Evolutionary conservation across 1,140 invertebrate genomes (phyloP), one percentile per base, ranked within the genome.

Genomic region (Popillia japonica): DNA sequence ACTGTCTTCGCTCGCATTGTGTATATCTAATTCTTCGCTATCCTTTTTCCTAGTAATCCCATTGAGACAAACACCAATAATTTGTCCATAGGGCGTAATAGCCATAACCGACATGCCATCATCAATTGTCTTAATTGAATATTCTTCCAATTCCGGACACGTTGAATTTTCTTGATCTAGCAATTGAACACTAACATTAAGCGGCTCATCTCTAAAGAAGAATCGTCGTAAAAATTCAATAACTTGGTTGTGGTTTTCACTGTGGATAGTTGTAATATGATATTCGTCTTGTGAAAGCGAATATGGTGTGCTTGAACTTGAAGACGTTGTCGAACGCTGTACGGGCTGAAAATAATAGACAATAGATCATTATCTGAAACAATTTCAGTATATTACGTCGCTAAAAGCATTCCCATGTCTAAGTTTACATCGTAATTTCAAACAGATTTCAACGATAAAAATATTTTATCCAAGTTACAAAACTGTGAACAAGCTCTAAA

Each of bases 191-290:
- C 86, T 88, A 4, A 90, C 84, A 84, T 94, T 94, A n/a, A 94
- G 85, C 0, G 93, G 93, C 81, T 94, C 93, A 77, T 94, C 92
- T 14, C 88, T 88, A 87, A 93, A 94, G 88, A 94, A 94, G 83
- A 90, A 92, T 23, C 40, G 75, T 41, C 83, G 73, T 27, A 86
- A 72, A 59, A 83, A 83, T 9, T 81, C 74, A 7, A 85, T 23
- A 11, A 85, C 81, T 0, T 75, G 76, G 8, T 85, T 81, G 34
- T 75, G 77, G 75, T 87, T 83, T n/a, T 79, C 77, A 6, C 44
- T 41, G 10, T 44, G 79, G 22, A 85, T 80, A 9, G 78, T 17
- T 23, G 76, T 44, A 23, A 86, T 85, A 14, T 83, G 80, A 77
- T 83, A 83, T 8, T 81, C 79, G 20, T 80, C 81, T 76, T 55